A percentile compares a stretch with the other conserved stretches of the same genome.
These are phyloP conservation scores for Poecile atricapillus DNA, from an alignment of 2,113 vertebrate species.

Conservation along the genomic window DNA sequence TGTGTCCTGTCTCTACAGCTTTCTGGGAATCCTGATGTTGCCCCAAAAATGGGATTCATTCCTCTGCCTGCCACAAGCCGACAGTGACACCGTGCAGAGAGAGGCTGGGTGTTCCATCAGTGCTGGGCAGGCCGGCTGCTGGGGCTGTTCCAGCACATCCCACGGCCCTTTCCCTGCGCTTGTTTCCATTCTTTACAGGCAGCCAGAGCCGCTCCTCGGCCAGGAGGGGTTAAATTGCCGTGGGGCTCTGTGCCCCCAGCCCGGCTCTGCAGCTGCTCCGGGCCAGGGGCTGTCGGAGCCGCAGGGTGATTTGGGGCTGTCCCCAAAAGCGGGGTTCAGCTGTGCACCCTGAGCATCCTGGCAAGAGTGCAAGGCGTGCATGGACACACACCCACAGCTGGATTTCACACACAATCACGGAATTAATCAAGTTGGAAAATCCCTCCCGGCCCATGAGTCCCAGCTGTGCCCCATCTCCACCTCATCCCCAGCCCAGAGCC, in stretches of 20 bases:
- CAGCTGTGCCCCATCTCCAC: neutral
- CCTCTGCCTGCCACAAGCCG: neutral
- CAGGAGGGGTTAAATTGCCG: accelerated
- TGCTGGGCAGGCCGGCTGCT: neutral
- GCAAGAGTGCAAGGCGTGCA: accelerated
- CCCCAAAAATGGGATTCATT: neutral
- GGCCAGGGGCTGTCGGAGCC: no score
- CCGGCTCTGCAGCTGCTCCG: neutral
- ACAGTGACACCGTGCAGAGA: neutral
- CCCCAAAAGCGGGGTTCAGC: neutral
- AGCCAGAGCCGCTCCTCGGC: accelerated
- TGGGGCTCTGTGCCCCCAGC: accelerated
- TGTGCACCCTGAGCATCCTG: accelerated
- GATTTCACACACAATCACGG: neutral
- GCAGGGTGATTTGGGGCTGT: no score
- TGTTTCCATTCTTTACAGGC: accelerated
- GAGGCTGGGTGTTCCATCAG: accelerated
- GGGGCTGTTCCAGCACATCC: neutral
- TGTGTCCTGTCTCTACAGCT: neutral
- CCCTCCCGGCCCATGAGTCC: no score
- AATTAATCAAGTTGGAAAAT: neutral
- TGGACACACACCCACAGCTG: accelerated
- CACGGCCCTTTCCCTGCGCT: neutral
- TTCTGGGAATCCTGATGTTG: neutral
- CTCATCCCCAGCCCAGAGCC: neutral